A percentile compares a stretch with the other conserved stretches of the same genome.
These are phyloP conservation scores for Magallana gigas DNA, from an alignment of 1,140 invertebrate species.

Conservation along the genomic window DNA sequence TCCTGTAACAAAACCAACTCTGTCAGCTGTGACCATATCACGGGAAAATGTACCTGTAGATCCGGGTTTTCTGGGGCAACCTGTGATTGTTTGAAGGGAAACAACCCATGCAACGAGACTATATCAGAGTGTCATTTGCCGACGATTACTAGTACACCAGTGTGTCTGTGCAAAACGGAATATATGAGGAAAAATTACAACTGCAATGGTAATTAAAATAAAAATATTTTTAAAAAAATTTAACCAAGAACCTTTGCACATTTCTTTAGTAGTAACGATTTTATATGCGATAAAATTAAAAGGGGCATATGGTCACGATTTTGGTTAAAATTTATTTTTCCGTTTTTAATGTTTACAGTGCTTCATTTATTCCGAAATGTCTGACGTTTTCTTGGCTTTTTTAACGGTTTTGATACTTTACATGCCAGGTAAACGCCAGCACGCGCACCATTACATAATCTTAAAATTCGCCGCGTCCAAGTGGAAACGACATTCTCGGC, in stretches of 20 bases:
- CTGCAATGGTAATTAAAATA: background rate
- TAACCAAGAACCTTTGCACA: no score
- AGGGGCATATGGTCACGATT: no score
- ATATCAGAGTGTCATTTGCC: background rate
- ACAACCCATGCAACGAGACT: background rate
- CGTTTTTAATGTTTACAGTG: no score
- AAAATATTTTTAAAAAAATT: background rate
- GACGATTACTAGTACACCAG: background rate
- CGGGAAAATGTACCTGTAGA: background rate
- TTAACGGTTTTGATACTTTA: background rate
- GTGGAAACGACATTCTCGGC: no score
- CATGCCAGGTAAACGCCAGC: no score
- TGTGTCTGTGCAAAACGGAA: background rate
- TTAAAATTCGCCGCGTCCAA: no score
- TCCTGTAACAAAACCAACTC: constrained; percentile 15
- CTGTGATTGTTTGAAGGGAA: constrained; percentile 12
- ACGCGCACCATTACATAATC: no score
- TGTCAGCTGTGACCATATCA: background rate
- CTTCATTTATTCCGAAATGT: no score
- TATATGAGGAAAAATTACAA: background rate
- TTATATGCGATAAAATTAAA: no score
- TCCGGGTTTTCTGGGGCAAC: background rate
- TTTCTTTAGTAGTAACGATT: no score
- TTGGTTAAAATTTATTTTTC: no score
- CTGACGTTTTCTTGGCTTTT: background rate